Evolutionary conservation across 2,888 invertebrate genomes (phyloP), one percentile per base, ranked within the genome.

Genomic region (Drosophila atroscutellata): DNA sequence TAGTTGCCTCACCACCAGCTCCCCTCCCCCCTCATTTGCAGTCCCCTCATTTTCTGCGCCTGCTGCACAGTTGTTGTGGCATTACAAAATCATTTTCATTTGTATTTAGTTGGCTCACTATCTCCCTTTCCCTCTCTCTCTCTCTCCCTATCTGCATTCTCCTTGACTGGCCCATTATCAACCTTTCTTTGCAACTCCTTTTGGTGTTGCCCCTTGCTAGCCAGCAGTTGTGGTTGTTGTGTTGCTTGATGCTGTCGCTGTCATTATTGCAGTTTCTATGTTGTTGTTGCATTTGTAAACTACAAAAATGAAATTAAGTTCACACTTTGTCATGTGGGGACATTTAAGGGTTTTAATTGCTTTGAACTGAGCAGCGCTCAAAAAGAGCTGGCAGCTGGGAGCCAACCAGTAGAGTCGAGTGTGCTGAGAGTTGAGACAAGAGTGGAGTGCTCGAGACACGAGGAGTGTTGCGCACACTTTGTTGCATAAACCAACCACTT

Each of bases 301-400:
- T 89, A 83, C 89, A 83, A 87, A 86, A 87, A 88, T 90, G 88
- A 87, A 89, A 89, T 89, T 88, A 89, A 87, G 87, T 89, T 87
- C 87, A 90, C 89, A 90, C 89, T 84, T 89, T 90, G 86, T 86
- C 86, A 86, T 86, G 86, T 88, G 86, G 88, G 86, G 86, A 86
- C 90, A 90, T 90, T 86, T 86, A 89, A 80, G 90, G 86, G 75
- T 86, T 90, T 90, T 90, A 88, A 88, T 88, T 88, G 90, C 85
- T 82, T 80, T 79, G 77, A 80, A 75, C 77, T 66, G 74, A 66
- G 58, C 59, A 39, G 15, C 26, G 49, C 7, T 24, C 30, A 18
- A 24, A 30, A 39, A 11, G 34, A 26, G 26, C 49, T 34, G 30
- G 5, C 52, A 62, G n/a, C 61, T 55, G 62, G 50, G 32, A 58